Evolutionary conservation across 2,113 vertebrate genomes (phyloP).

Genomic region (Macquaria australasica): DNA sequence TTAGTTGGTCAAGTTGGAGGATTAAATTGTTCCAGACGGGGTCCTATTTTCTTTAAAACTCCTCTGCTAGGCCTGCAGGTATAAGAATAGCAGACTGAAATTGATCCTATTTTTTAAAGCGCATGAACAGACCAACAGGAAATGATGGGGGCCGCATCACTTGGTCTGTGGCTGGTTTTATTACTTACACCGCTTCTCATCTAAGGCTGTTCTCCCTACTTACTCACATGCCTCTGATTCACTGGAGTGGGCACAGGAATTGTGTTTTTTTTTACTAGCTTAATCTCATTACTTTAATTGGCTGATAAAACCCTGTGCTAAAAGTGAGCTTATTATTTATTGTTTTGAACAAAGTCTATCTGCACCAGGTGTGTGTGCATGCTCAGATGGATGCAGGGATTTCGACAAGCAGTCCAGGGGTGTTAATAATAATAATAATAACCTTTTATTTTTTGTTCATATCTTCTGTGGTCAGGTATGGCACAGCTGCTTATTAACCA

Average conservation of each 20-base stretch:
- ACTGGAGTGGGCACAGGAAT: conserved; percentile 57
- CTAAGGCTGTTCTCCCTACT: conserved; percentile 51
- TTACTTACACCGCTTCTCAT: conserved; percentile 62
- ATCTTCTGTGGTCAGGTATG: conserved; percentile 39
- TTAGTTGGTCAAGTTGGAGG: conserved; percentile 60
- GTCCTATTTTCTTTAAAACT: conserved; percentile 70
- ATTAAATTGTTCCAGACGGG: conserved; percentile 77
- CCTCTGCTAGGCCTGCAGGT: conserved; percentile 67
- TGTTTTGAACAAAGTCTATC: conserved; percentile 60
- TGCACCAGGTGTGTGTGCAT: conserved; percentile 20
- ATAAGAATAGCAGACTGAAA: conserved; percentile 67
- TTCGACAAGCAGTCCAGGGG: conserved; percentile 28
- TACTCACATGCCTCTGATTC: conserved; percentile 63
- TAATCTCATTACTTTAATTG: conserved; percentile 74
- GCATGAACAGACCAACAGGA: conserved; percentile 49
- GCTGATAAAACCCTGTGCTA: conserved; percentile 63
- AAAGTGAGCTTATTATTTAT: conserved; percentile 65
- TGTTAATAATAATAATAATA: background rate
- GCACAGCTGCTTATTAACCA: conserved; percentile 69
- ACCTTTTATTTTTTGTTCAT: conserved; percentile 49
- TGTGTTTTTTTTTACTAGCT: conserved; percentile 32
- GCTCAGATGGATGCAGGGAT: conserved; percentile 31
- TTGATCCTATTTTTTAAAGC: conserved; percentile 67
- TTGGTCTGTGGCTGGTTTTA: conserved; percentile 57
- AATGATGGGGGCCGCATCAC: conserved; percentile 44